Conservation (phyloP, 2,888 invertebrate genomes). For the Eremobia ochroleuca region DNA sequence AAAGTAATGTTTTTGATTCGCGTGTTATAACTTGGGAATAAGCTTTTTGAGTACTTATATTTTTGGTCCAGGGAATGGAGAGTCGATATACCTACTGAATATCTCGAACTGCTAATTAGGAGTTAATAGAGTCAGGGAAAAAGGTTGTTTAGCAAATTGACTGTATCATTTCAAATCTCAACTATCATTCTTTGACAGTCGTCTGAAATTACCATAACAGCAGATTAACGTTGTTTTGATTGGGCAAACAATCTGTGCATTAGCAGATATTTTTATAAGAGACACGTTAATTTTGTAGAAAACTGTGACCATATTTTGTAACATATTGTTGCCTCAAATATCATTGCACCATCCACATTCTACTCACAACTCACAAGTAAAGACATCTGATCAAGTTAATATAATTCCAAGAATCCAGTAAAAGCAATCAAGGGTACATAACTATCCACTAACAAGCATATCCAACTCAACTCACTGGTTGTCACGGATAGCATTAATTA, state of each 20-base stretch:
- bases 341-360: too few relatives aligned
- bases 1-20: slow-evolving; percentile 8
- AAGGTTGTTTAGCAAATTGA: not conserved
- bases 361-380: not conserved
- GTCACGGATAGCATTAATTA: slow-evolving; percentile 37
- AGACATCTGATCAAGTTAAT: not conserved
- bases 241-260: not conserved
- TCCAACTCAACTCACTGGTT: slow-evolving; percentile 28
- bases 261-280: not conserved
- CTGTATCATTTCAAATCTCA: not conserved
- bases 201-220: not conserved
- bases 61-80: not conserved
- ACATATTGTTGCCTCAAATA: not conserved
- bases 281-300: not conserved
- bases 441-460: slow-evolving; percentile 32
- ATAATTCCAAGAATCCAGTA: not conserved
- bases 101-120: not conserved
- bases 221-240: not conserved
- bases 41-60: not conserved
- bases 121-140: not conserved
- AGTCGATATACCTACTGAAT: not conserved
- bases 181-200: not conserved
- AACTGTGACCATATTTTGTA: not conserved
- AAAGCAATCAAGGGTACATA: slow-evolving; percentile 6
- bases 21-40: not conserved